A percentile compares a stretch with the other conserved stretches of the same genome.
phyloP scores from a whole-genome alignment of 2,113 vertebrate genomes.

The Symphodus melops region DNA sequence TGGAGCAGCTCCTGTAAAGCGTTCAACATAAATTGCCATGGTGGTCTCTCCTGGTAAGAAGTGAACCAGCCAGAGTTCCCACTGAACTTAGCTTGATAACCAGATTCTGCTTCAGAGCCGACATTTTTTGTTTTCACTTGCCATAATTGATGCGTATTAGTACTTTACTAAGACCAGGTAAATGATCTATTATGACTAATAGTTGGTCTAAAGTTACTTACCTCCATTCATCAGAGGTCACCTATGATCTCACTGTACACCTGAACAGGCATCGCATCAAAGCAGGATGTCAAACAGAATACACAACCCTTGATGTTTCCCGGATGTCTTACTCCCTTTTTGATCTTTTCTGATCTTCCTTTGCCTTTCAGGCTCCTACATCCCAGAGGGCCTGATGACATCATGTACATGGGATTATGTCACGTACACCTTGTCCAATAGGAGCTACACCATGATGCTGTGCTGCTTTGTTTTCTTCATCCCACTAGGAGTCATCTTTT shows the following conservation, averaged over 20 bases:
- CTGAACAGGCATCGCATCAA: background rate
- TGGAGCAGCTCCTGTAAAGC: no score
- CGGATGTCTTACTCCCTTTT: background rate
- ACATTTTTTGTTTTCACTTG: background rate
- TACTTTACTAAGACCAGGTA: background rate
- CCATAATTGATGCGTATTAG: background rate
- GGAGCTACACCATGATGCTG: conserved; percentile 93
- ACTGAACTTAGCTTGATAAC: no score
- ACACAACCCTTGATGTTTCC: background rate
- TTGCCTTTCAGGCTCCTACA: conserved; percentile 86
- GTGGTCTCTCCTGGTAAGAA: no score
- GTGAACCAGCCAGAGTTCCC: no score
- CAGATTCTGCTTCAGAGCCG: background rate
- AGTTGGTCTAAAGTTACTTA: background rate
- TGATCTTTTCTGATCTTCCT: conserved; percentile 4
- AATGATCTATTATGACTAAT: background rate
- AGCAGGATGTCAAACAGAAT: background rate
- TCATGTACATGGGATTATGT: conserved; percentile 96
- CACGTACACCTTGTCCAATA: conserved; percentile 87
- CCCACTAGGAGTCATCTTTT: conserved; percentile 89
- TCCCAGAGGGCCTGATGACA: conserved; percentile 93
- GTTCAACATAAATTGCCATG: no score
- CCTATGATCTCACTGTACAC: background rate
- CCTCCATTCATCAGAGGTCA: background rate
- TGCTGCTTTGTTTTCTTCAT: conserved; percentile 96